Conservation (phyloP, 2,113 vertebrate species). For the Pygoscelis antarcticus region DNA sequence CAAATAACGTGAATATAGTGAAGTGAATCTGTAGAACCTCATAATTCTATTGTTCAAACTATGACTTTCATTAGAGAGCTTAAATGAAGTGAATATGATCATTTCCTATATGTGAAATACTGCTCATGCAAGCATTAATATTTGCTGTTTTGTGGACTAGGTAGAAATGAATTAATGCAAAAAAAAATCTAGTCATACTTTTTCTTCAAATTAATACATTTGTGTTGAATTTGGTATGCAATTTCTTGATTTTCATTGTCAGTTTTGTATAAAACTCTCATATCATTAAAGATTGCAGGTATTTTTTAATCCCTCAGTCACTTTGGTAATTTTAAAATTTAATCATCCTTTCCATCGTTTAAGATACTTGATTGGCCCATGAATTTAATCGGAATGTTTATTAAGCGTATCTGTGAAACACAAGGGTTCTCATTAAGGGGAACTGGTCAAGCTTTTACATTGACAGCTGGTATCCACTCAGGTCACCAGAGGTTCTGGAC, state of each 20-base stretch:
- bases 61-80: not conserved
- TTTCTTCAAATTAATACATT: not conserved
- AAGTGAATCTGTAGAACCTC: not conserved
- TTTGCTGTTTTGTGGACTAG: not conserved
- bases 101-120: not conserved
- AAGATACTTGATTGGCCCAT: not conserved
- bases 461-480: not conserved
- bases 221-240: not conserved
- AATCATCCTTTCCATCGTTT: conserved; percentile 47
- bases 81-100: not conserved
- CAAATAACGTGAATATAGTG: not conserved
- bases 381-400: conserved; percentile 25
- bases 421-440: conserved; percentile 11
- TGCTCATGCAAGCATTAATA: not conserved
- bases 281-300: not conserved
- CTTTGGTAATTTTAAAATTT: conserved; percentile 11
- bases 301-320: not conserved
- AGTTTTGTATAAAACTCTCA: not conserved
- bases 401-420: conserved; percentile 19
- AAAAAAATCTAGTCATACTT: not conserved
- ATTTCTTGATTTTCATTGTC: not conserved
- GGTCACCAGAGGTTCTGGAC: not conserved
- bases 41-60: not conserved
- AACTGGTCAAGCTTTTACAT: not conserved
- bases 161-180: not conserved